Base-by-base conservation (phyloP, 2,888 invertebrate genomes). In the Sesia bembeciformis region DNA sequence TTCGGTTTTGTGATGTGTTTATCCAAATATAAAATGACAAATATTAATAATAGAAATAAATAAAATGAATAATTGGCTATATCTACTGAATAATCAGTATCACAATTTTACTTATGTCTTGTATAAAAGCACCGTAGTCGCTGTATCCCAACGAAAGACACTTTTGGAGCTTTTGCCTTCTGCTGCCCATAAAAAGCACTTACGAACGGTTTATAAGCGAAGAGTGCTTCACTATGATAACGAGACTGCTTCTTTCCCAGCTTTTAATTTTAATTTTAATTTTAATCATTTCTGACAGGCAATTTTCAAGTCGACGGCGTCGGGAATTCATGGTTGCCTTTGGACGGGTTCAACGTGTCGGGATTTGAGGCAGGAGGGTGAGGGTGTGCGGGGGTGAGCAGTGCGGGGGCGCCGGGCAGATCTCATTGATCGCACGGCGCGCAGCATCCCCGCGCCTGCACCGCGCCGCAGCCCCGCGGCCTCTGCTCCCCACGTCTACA, bases 381-480 rank as follows among this genome's bases (percentile, higher is more conserved):
- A 7, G 39, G 54, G 54, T 53, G 56, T 39, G 52, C 58, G 58
- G 56, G 60, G 66, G 62, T 62, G 65, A 53, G 65, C 57, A 62
- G 64, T 61, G 61, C 68, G 66, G 64, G 67, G 61, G 70, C 68
- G 67, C 70, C 65, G 70, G 72, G 71, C 74, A 72, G 67, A 74
- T 69, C 81, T 88, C 88, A 89, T 89, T 88, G 88, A 89, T 89
- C 88, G 87, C 74, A 64, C 63, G 65, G 69, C 75, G 78, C 83
- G 78, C 80, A 81, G 78, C 78, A 77, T 78, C 52, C 57, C 54
- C 43, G 53, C 53, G 54, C 51, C 52, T 41, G 41, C 71, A 76
- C 75, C 65, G 65, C 68, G 61, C 66, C 73, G 68, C 72, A 67
- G 62, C 46, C 46, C 46, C 46, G 46, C 46, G 23, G 23, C 46